Conservation (phyloP, 1,140 invertebrate genomes). For the Pteromalus puparum region DNA sequence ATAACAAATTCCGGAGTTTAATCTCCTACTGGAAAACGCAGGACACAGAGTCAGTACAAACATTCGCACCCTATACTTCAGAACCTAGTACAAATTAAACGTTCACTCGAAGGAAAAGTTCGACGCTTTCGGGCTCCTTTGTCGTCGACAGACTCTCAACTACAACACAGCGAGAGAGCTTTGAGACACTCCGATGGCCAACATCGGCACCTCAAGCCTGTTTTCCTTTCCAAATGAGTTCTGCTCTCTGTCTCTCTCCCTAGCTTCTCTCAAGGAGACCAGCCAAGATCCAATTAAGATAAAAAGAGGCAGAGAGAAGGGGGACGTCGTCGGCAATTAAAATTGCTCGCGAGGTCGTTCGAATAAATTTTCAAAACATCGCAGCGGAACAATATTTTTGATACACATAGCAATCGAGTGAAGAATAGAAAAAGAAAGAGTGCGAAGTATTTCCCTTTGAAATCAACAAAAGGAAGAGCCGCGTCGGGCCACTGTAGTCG, state of each 20-base stretch:
- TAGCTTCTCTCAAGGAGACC: not conserved
- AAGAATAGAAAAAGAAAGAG: not conserved
- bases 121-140: not conserved
- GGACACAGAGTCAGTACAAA: not conserved
- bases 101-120: constrained; percentile 14
- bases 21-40: not conserved
- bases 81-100: constrained; percentile 4
- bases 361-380: not conserved
- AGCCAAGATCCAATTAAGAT: constrained; percentile 34
- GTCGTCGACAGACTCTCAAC: not conserved
- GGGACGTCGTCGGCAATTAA: not conserved
- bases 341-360: not conserved
- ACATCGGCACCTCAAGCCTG: constrained; percentile 3
- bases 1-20: not conserved
- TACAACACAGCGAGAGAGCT: not conserved
- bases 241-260: not conserved
- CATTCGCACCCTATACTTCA: not conserved
- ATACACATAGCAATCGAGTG: not conserved
- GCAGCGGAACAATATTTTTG: no score
- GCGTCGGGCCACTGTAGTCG: constrained; percentile 22
- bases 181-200: not conserved
- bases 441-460: not conserved
- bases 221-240: constrained; percentile 24
- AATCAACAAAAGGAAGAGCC: not conserved
- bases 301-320: not conserved